Evolutionary conservation across 2,797 vertebrate genomes (phyloP).

Genomic region (Crax fasciolata): DNA sequence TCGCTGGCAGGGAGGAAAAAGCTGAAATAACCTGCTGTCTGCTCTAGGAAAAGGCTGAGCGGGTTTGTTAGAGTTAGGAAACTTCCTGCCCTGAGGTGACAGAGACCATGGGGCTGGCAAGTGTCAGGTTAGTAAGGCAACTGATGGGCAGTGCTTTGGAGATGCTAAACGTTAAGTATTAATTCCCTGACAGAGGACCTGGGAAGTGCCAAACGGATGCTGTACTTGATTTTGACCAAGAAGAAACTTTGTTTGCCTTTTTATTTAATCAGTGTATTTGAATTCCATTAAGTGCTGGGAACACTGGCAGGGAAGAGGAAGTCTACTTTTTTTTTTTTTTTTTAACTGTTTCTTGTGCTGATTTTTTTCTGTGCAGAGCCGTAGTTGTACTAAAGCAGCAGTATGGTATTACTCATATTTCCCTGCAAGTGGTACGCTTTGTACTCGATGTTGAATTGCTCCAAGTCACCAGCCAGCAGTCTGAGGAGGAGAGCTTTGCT

Average conservation of each 20-base stretch:
- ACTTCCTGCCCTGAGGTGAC: background rate
- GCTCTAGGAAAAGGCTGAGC: background rate
- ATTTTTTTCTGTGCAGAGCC: background rate
- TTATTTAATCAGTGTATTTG: conserved; percentile 1
- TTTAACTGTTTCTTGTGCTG: background rate
- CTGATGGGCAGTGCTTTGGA: background rate
- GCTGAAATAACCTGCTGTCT: conserved; percentile 41
- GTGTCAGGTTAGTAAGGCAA: background rate
- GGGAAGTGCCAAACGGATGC: conserved; percentile 4
- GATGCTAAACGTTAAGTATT: background rate
- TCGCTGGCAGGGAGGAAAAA: conserved; percentile 78
- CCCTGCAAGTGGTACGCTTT: conserved; percentile 25
- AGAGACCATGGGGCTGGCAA: background rate
- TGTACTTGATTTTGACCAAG: background rate
- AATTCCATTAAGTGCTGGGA: background rate
- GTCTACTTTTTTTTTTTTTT: background rate
- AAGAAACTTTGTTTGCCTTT: conserved; percentile 25
- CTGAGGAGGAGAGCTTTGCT: background rate
- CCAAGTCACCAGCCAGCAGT: background rate
- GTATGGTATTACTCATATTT: background rate
- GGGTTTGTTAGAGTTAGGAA: background rate
- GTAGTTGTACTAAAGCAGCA: conserved; percentile 26
- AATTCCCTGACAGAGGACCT: background rate
- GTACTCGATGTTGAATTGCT: conserved; percentile 6
- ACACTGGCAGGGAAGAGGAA: background rate